Evolutionary conservation across 2,888 invertebrate species (phyloP).

Genomic region (Tetragonisca angustula): DNA sequence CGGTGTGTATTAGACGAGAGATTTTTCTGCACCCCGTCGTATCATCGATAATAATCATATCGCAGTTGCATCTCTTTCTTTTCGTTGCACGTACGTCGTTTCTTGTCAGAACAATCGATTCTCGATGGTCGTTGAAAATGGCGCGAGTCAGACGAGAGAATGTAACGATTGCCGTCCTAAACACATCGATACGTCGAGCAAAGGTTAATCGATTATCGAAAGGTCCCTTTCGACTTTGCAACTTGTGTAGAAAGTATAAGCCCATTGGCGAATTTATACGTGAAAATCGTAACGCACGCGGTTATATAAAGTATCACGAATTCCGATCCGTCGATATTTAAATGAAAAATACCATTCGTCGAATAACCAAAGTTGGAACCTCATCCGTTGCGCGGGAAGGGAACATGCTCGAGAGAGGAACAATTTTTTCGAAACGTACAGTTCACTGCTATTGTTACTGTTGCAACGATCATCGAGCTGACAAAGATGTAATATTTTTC

Average conservation of each 20-base stretch:
- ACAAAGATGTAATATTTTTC: constrained; percentile 38
- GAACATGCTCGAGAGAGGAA: background rate
- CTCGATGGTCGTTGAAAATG: constrained; percentile 50
- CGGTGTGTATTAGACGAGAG: constrained; percentile 4
- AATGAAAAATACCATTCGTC: constrained; percentile 6
- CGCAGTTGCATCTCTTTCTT: background rate
- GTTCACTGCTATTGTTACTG: constrained; percentile 7
- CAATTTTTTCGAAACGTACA: constrained; percentile 3
- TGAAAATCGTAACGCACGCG: constrained; percentile 5
- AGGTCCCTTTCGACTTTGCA: constrained; percentile 39
- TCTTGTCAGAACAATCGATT: constrained; percentile 41
- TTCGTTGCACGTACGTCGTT: constrained; percentile 39
- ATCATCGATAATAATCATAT: constrained; percentile 15
- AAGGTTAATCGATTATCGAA: constrained; percentile 48
- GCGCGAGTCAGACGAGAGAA: constrained; percentile 37
- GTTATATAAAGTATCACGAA: constrained; percentile 33
- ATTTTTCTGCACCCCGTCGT: background rate
- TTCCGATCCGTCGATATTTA: constrained; percentile 52
- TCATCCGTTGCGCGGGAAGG: background rate
- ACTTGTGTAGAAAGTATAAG: constrained; percentile 37
- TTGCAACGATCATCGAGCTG: constrained; percentile 48
- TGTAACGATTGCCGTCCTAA: constrained; percentile 79
- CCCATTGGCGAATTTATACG: constrained; percentile 17
- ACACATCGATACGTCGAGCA: constrained; percentile 78
- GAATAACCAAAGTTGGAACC: constrained; percentile 8